Base-by-base conservation (phyloP, 2,888 invertebrate genomes). In the Pristionchus maxplancki region DNA sequence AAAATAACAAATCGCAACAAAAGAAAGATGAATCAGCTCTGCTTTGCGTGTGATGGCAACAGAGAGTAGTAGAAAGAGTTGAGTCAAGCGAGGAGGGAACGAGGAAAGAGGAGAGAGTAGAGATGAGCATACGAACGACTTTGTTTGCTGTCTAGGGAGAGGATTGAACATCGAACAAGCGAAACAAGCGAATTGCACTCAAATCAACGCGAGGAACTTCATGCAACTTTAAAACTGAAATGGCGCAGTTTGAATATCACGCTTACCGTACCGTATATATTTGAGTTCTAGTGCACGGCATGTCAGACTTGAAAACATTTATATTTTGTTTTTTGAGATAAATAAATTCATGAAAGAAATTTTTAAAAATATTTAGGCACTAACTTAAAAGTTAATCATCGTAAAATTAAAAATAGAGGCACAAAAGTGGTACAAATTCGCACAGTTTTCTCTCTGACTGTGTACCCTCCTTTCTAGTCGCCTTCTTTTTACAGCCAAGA, bases 21-120 rank as follows among this genome's bases (percentile, higher is more conserved):
- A 78, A 74, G 40, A 8, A 9, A 37, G 48, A 48, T 78, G 78
- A 78, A 78, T 78, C 78, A 78, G 78, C n/a, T 24, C 44, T n/a
- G 17, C 28, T 8, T 74, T 40, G 71, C 34, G 71, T 44, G 78
- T 44, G 15, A 78, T 8, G 71, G 37, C n/a, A 78, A 40, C 44
- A 31, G 67, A 9, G 48, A 78, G 44, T 44, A 48, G 28, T 48
- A 48, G 44, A 48, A 78, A 28, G 44, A 20, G 78, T 28, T 40
- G 44, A 48, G 44, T 78, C 71, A 71, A 71, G 78, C 44, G 44
- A 40, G 1, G 5, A 78, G 44, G 13, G 78, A 74, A 40, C 24
- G 74, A 6, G n/a, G 9, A 37, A 40, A 40, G 40, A 6, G 48
- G 34, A 48, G 44, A 48, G 44, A 34, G 17, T 15, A 11, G 78